Conservation (phyloP, 2,797 vertebrate species). For the Huso huso region DNA sequence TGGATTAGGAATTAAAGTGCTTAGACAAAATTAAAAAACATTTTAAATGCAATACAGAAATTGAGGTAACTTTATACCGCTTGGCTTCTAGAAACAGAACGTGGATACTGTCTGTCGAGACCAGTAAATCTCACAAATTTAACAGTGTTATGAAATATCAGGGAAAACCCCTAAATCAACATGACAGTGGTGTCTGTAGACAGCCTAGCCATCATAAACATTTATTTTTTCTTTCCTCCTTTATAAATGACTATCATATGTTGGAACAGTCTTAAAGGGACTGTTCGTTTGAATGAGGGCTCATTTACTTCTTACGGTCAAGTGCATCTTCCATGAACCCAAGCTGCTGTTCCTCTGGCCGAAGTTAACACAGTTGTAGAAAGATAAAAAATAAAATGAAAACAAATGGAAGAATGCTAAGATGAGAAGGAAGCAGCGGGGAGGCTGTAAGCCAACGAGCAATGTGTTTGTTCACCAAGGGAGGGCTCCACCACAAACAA, state of each 20-base stretch:
- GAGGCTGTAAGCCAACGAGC: neutral
- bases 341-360: conserved; percentile 1
- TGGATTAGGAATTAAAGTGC: too few relatives aligned
- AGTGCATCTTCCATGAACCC: conserved; percentile 6
- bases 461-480: conserved; percentile 4
- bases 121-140: too few relatives aligned
- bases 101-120: too few relatives aligned
- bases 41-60: too few relatives aligned
- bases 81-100: too few relatives aligned
- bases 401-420: conserved; percentile 3
- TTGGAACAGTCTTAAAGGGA: neutral
- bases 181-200: neutral
- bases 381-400: neutral
- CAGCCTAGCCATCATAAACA: neutral
- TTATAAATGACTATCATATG: conserved; percentile 7
- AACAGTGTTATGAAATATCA: neutral
- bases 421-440: neutral
- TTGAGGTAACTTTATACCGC: too few relatives aligned
- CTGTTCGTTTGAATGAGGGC: conserved; percentile 8
- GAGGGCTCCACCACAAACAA: neutral
- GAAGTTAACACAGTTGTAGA: neutral
- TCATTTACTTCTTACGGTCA: neutral
- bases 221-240: neutral
- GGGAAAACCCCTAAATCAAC: neutral
- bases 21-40: too few relatives aligned